phyloP scores from a whole-genome alignment of 2,797 vertebrate species.

The Anolis apletophallus region DNA sequence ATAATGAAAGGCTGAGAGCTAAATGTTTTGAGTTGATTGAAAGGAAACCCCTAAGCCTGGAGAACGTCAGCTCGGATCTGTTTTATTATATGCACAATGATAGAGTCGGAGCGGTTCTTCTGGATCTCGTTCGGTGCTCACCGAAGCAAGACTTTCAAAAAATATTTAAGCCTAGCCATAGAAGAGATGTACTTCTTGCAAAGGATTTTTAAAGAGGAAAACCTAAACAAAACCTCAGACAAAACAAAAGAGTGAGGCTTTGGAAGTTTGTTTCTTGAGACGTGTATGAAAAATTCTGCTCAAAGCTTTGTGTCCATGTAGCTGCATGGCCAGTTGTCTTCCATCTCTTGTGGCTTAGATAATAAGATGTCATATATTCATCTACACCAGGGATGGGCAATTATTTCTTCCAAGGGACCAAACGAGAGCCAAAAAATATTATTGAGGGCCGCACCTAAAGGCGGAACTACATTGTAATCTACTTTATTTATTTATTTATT shows the following conservation, averaged over 20 bases:
- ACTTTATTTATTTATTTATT: no score
- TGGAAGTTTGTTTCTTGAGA: background rate
- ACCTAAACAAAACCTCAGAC: background rate
- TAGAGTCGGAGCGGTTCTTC: background rate
- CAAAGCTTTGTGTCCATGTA: background rate
- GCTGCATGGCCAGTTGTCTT: background rate
- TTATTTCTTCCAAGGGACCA: no score
- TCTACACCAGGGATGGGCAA: no score
- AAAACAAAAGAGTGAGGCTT: background rate
- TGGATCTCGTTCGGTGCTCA: background rate
- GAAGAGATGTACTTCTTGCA: background rate
- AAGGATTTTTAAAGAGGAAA: background rate
- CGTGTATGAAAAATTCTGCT: background rate
- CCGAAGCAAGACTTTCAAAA: background rate
- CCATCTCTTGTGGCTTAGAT: background rate
- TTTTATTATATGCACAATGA: background rate
- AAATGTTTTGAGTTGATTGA: no score
- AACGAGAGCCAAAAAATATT: no score
- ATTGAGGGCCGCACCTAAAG: no score
- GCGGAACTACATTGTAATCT: no score
- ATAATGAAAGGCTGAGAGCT: no score
- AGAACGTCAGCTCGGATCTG: background rate
- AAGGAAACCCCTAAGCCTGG: background rate
- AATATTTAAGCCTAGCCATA: slow-evolving; percentile 15
- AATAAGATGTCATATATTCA: background rate